These are phyloP conservation scores for Piscicola geometra DNA, from an alignment of 2,888 invertebrate species.

Conservation along the genomic window DNA sequence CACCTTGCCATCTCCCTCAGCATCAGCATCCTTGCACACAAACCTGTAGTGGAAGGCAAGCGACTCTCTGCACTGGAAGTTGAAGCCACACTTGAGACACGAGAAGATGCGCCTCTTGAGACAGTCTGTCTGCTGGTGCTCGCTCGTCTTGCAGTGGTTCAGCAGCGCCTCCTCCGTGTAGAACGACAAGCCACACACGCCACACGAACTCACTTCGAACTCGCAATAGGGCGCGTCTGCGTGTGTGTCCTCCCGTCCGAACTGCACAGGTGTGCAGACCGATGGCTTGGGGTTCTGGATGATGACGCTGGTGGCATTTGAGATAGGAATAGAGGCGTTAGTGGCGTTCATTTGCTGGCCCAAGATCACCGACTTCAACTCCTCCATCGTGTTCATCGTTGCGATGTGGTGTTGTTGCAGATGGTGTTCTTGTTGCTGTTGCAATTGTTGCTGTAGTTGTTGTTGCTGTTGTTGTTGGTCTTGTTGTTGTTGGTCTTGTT, in stretches of 20 bases:
- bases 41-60: conserved; percentile 30
- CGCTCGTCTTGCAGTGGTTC: conserved; percentile 28
- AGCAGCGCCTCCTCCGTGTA: conserved; percentile 20
- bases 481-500: not conserved
- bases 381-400: too few relatives aligned
- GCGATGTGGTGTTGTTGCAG: not conserved
- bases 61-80: conserved; percentile 23
- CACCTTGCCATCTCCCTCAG: not conserved
- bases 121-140: conserved; percentile 17
- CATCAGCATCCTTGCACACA: conserved; percentile 9
- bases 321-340: not conserved
- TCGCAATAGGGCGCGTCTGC: conserved; percentile 27
- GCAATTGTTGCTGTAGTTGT: conserved; percentile 1
- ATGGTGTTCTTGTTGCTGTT: not conserved
- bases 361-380: too few relatives aligned
- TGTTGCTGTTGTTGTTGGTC: not conserved
- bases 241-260: conserved; percentile 27
- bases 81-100: conserved; percentile 32
- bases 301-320: conserved; percentile 2
- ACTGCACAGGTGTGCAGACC: not conserved
- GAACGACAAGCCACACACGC: conserved; percentile 27
- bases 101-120: conserved; percentile 17
- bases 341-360: too few relatives aligned
- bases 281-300: too few relatives aligned
- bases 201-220: conserved; percentile 26